Conservation (phyloP, 2,888 invertebrate genomes). For the Eupithecia dodoneata region DNA sequence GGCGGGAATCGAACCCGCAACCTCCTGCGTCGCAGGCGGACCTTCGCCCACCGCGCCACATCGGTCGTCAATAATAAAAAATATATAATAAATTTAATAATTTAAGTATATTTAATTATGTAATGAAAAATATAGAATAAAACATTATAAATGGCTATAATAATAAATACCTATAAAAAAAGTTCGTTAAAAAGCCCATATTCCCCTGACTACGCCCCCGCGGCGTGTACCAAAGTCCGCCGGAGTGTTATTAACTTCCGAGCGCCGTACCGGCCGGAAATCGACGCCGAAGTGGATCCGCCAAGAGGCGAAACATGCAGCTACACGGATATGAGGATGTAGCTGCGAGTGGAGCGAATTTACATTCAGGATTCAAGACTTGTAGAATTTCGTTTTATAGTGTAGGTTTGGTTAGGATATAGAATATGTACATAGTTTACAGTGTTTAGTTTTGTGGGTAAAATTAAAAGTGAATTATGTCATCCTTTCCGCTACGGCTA, state of each 20-base stretch:
- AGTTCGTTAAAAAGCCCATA: neutral
- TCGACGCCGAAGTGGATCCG: conserved; percentile 61
- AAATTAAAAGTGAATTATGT: neutral
- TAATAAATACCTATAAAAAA: neutral
- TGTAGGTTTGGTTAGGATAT: neutral
- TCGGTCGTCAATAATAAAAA: too few species aligned
- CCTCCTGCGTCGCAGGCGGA: too few species aligned
- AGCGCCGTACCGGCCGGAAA: conserved; percentile 64
- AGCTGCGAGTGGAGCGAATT: conserved; percentile 4
- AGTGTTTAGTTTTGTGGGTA: neutral
- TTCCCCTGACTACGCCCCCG: neutral
- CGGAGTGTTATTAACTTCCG: conserved; percentile 73
- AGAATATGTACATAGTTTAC: neutral
- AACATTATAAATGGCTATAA: too few species aligned
- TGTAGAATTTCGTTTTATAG: neutral
- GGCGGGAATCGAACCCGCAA: too few species aligned
- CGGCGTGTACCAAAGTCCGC: conserved; percentile 42
- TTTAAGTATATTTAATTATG: too few species aligned
- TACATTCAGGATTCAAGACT: neutral
- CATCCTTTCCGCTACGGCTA: neutral
- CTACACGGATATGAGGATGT: conserved; percentile 29
- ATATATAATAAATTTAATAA: too few species aligned
- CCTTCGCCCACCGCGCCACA: too few species aligned
- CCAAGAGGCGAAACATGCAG: conserved; percentile 46
- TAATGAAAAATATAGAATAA: too few species aligned